Conservation (phyloP, 2,113 vertebrate genomes). For the Brevimyrus niger region DNA sequence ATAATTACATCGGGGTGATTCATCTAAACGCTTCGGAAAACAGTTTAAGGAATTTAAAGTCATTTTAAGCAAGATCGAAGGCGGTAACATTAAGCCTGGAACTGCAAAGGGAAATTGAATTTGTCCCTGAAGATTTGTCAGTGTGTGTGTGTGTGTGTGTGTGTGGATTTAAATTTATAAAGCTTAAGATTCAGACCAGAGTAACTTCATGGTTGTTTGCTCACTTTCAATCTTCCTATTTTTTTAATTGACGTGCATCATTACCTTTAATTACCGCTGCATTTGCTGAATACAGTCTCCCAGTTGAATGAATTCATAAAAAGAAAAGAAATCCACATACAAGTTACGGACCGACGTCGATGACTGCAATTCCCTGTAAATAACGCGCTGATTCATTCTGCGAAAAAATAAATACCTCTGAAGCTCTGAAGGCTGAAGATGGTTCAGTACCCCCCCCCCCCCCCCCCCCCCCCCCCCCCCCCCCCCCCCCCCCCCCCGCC, state of each 20-base stretch:
- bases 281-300: not conserved
- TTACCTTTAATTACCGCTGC: not conserved
- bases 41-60: slow-evolving; percentile 4
- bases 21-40: not conserved
- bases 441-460: not conserved
- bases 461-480: too few relatives aligned
- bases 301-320: not conserved
- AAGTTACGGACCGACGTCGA: not conserved
- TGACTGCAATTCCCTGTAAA: not conserved
- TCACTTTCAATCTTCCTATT: not conserved
- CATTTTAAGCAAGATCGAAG: not conserved
- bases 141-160: not conserved
- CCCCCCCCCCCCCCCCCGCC: too few relatives aligned
- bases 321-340: not conserved
- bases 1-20: not conserved
- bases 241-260: not conserved
- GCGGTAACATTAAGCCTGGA: not conserved
- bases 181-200: not conserved
- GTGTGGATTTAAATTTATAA: not conserved
- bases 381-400: not conserved
- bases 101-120: not conserved
- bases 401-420: not conserved
- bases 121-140: not conserved
- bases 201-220: not conserved
- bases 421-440: not conserved